A percentile compares a stretch with the other conserved stretches of the same genome.
Conservation (phyloP, 2,113 vertebrate species). For the Candoia aspera region DNA sequence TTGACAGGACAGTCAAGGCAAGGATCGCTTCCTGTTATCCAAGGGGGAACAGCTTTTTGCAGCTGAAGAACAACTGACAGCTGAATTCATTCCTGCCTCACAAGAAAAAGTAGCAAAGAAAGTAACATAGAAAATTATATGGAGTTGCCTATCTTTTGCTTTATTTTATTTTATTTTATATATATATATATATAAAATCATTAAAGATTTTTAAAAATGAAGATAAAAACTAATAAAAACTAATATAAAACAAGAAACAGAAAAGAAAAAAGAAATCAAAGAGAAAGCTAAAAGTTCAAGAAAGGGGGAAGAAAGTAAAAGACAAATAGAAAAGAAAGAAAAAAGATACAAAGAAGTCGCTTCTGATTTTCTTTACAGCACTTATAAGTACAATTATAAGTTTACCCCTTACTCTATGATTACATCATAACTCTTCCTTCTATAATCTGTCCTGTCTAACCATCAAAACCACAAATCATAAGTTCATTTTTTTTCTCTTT, state of each 20-base stretch:
- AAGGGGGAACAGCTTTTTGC: too few species aligned
- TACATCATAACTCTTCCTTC: neutral
- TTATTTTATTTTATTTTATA: too few species aligned
- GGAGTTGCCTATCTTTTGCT: too few species aligned
- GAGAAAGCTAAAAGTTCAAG: neutral
- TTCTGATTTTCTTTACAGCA: neutral
- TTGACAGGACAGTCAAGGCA: too few species aligned
- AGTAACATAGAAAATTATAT: too few species aligned
- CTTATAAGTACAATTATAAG: neutral
- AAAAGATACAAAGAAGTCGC: neutral
- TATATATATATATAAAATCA: too few species aligned
- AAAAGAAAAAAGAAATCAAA: neutral
- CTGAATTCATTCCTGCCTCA: too few species aligned
- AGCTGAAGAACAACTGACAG: too few species aligned
- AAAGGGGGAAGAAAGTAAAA: neutral
- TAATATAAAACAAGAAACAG: slow-evolving; percentile 21
- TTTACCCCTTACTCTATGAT: neutral
- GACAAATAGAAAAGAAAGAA: neutral
- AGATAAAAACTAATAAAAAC: neutral
- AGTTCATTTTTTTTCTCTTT: neutral
- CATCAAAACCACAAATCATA: neutral
- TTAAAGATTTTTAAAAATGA: too few species aligned
- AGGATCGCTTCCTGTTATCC: too few species aligned
- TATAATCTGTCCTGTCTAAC: neutral
- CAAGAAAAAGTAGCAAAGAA: too few species aligned